Evolutionary conservation across 2,888 invertebrate genomes (phyloP), one percentile per base, ranked within the genome.

Genomic region (Embidobia sp.): DNA sequence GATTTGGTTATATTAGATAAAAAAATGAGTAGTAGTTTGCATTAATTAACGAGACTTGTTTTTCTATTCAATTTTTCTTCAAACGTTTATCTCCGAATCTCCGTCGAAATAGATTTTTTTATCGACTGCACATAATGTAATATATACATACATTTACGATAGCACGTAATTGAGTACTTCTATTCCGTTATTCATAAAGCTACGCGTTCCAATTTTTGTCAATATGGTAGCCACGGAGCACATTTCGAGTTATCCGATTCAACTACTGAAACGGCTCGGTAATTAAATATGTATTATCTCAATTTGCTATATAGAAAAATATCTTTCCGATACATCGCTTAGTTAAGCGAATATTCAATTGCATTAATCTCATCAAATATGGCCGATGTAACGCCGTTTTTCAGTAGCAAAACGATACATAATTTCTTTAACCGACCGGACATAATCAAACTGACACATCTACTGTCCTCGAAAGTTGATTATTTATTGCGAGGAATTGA

Each of bases 111-210:
- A 51, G n/a, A 44, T 35, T 64, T 76, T 77, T 66, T 63, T 48
- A 59, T 75, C 67, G 18, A 77, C 59, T 77, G 72, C 72, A 79
- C 77, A 69, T 75, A 79, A 49, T 77, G 64, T 79, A 48, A 69
- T 64, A 75, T 70, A 77, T 63, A 69, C 6, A 22, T 22, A 22
- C 6, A 22, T 67, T 63, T 63, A 64, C 31, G 44, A 51, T 44
- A 53, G 42, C 53, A 72, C 49, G 26, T 48, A 59, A 42, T 57
- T 75, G 63, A 10, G 18, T 64, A 57, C 48, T 67, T 72, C 46
- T 57, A 48, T 53, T 69, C 16, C 46, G 31, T 51, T 77, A 18
- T 66, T 37, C 57, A 51, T 33, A 46, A 18, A 51, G 35, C 44
- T 35, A 16, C 61, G 18, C 15, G 37, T 33, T 37, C 27, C 18